Evolutionary conservation across 2,113 vertebrate species (phyloP).

Genomic region (Bambusicola thoracicus): DNA sequence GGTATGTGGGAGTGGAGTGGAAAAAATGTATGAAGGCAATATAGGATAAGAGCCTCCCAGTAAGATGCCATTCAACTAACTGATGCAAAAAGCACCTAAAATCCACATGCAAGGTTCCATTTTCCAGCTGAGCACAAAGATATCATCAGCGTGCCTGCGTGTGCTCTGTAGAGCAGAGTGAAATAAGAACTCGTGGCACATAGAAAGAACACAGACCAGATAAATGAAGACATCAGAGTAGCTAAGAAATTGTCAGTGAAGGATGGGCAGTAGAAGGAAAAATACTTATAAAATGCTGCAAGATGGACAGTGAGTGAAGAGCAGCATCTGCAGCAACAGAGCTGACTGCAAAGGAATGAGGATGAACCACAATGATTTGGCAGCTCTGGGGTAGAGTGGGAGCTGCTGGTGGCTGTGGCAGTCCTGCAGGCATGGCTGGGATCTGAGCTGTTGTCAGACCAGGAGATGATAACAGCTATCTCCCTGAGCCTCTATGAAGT

Average conservation of each 20-base stretch:
- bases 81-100: not conserved
- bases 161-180: not conserved
- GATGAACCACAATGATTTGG: not conserved
- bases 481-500: not conserved
- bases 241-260: not conserved
- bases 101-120: not conserved
- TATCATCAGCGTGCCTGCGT: not conserved
- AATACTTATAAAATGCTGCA: accelerated
- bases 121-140: not conserved
- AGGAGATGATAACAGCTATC: not conserved
- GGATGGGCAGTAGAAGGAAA: not conserved
- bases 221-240: not conserved
- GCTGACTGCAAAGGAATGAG: not conserved
- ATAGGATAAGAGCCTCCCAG: not conserved
- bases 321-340: not conserved
- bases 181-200: not conserved
- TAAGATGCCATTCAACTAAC: not conserved
- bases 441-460: not conserved
- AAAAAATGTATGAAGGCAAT: not conserved
- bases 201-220: not conserved
- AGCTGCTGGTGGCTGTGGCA: not conserved
- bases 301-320: not conserved
- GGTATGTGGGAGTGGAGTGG: not conserved
- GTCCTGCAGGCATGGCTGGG: not conserved
- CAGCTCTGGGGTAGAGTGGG: not conserved